Percentiles rank a stretch among this genome's conserved stretches.
Evolutionary conservation across 2,797 vertebrate species (phyloP).

Genomic region (Kryptolebias ocellatus): DNA sequence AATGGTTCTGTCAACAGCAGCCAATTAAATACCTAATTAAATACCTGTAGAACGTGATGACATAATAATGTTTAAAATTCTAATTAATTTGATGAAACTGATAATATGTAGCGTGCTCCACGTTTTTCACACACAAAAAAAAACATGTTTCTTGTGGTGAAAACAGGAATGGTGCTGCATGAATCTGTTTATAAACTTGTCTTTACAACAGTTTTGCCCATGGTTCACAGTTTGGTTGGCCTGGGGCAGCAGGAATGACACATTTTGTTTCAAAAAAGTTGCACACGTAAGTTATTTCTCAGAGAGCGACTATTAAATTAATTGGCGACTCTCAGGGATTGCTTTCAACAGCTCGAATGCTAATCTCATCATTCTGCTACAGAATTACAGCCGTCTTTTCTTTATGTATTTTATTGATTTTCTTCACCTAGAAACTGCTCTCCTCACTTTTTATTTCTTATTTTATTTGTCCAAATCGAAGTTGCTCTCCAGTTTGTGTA

Average conservation of each 20-base stretch:
- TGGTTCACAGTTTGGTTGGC: background rate
- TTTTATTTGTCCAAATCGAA: slow-evolving; percentile 41
- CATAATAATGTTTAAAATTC: background rate
- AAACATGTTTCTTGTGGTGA: background rate
- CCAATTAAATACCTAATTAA: background rate
- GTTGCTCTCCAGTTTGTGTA: slow-evolving; percentile 1
- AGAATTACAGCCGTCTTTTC: slow-evolving; percentile 25
- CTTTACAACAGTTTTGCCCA: background rate
- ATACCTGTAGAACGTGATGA: no score
- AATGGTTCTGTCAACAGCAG: background rate
- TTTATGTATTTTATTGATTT: background rate
- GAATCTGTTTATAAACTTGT: background rate
- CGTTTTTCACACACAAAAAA: background rate
- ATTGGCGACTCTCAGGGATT: background rate
- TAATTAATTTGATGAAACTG: background rate
- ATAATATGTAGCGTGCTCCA: background rate
- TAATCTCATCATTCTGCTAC: slow-evolving; percentile 1
- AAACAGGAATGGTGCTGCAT: background rate
- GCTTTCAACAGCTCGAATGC: background rate
- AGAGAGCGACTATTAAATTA: background rate
- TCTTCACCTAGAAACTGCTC: slow-evolving; percentile 27
- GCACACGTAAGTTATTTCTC: background rate
- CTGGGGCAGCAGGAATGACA: background rate
- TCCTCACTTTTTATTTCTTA: slow-evolving; percentile 51
- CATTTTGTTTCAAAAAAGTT: background rate